Evolutionary conservation across 2,888 invertebrate species (phyloP).

Genomic region (Orthosia gothica): DNA sequence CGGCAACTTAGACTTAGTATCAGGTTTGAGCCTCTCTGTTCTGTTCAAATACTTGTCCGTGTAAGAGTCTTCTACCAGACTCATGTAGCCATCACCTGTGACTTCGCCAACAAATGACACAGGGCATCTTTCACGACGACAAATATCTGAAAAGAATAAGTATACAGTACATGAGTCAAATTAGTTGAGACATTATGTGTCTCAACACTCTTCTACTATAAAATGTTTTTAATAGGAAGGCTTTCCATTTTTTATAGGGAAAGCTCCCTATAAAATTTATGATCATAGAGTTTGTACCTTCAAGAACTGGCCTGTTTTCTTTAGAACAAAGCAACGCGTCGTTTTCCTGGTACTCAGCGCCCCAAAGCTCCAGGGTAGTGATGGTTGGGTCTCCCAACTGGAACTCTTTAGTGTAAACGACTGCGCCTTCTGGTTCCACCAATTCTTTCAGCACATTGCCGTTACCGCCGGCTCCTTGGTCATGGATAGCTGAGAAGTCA

Average conservation of each 20-base stretch:
- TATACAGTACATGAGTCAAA: no score
- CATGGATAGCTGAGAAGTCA: constrained; percentile 95
- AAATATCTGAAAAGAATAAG: constrained; percentile 91
- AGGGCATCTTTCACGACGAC: constrained; percentile 97
- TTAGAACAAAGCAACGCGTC: constrained; percentile 96
- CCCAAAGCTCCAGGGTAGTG: constrained; percentile 98
- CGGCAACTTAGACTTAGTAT: constrained; percentile 91
- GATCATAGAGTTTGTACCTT: constrained; percentile 76
- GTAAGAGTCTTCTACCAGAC: constrained; percentile 93
- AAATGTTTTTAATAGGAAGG: no score
- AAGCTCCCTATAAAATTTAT: neutral
- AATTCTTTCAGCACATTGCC: constrained; percentile 99
- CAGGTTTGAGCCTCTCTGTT: constrained; percentile 84
- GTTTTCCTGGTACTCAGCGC: constrained; percentile 99
- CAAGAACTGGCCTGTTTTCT: constrained; percentile 92
- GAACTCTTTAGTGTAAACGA: constrained; percentile 96
- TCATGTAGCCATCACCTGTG: constrained; percentile 96
- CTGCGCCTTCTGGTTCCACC: constrained; percentile 98
- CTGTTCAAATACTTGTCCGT: constrained; percentile 80
- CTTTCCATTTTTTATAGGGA: neutral
- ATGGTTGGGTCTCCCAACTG: constrained; percentile 98
- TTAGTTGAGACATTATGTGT: no score
- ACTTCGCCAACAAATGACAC: constrained; percentile 98
- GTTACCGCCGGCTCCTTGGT: constrained; percentile 99
- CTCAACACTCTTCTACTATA: no score